Percentiles rank a stretch among this genome's conserved stretches.
These are phyloP conservation scores for Drosophila chauvacae DNA, from an alignment of 1,140 invertebrate species.

Conservation along the genomic window DNA sequence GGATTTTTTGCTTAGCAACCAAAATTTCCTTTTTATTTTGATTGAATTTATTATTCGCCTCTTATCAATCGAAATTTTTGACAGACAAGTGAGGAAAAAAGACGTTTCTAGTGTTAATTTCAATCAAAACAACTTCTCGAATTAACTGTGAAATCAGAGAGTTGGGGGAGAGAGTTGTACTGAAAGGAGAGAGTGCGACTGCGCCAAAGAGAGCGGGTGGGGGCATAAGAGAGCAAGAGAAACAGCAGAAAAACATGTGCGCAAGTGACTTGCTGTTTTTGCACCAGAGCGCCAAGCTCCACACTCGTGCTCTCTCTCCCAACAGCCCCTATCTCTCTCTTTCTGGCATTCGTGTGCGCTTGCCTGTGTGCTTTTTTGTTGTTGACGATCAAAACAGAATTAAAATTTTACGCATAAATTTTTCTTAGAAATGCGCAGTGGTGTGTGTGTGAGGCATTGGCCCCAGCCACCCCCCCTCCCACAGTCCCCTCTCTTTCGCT, in stretches of 20 bases:
- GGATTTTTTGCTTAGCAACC: slow-evolving; percentile 20
- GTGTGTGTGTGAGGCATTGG: slow-evolving; percentile 73
- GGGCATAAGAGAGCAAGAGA: slow-evolving; percentile 15
- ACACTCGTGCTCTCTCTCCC: slow-evolving; percentile 13
- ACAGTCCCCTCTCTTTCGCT: neutral
- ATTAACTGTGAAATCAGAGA: slow-evolving; percentile 49
- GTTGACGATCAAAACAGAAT: slow-evolving; percentile 83
- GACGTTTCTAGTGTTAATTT: slow-evolving; percentile 59
- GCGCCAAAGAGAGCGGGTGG: slow-evolving; percentile 21
- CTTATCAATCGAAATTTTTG: slow-evolving; percentile 42
- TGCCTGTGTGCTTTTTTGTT: slow-evolving; percentile 65
- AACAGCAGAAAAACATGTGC: slow-evolving; percentile 61
- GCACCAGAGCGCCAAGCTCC: slow-evolving; percentile 27
- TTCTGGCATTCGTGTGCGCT: slow-evolving; percentile 18
- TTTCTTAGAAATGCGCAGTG: slow-evolving; percentile 72
- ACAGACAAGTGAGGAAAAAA: neutral
- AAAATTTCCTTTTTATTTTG: slow-evolving; percentile 10
- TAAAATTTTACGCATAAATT: slow-evolving; percentile 83
- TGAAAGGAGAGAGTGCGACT: slow-evolving; percentile 17
- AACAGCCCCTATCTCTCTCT: neutral
- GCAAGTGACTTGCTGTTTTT: slow-evolving; percentile 78
- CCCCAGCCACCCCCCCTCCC: slow-evolving; percentile 44
- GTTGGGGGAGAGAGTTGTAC: neutral
- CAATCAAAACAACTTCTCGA: slow-evolving; percentile 64
- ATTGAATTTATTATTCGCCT: slow-evolving; percentile 20